Percentiles rank a stretch among this genome's conserved stretches.
phyloP scores from a whole-genome alignment of 2,888 invertebrate genomes.

The Prosopocoilus inquinatus region DNA sequence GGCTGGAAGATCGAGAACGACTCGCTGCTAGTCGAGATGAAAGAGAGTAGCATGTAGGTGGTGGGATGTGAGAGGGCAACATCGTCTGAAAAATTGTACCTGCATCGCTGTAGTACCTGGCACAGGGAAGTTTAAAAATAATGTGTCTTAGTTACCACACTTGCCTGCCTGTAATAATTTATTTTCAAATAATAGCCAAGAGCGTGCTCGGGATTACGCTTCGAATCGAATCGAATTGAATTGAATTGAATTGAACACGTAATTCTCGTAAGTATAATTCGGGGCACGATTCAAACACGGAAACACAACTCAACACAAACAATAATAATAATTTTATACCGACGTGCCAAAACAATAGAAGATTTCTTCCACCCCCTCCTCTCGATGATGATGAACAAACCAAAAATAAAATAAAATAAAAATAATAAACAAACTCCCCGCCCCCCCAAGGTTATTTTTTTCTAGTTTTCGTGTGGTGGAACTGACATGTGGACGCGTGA shows the following conservation, averaged over 20 bases:
- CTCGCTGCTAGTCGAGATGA: constrained; percentile 36
- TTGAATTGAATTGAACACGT: no score
- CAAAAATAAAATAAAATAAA: no score
- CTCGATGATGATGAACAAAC: neutral
- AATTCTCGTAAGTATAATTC: neutral
- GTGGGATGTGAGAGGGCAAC: no score
- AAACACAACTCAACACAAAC: no score
- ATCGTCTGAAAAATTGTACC: constrained; percentile 32
- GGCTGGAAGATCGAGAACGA: constrained; percentile 45
- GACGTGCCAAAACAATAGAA: constrained; percentile 15
- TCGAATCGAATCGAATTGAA: no score
- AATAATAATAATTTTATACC: constrained; percentile 6
- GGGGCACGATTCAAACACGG: neutral
- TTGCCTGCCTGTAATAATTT: constrained; percentile 38
- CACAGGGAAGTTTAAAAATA: constrained; percentile 39
- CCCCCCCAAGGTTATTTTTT: constrained; percentile 3
- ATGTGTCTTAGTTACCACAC: constrained; percentile 46
- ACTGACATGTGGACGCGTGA: neutral
- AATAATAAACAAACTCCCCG: no score
- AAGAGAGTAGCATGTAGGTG: constrained; percentile 43
- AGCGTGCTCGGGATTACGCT: neutral
- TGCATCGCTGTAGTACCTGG: constrained; percentile 44
- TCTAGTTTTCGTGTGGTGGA: neutral
- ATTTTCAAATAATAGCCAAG: neutral
- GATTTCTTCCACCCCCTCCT: constrained; percentile 3